Conservation (phyloP, 1,140 invertebrate species). For the Magallana angulata region DNA sequence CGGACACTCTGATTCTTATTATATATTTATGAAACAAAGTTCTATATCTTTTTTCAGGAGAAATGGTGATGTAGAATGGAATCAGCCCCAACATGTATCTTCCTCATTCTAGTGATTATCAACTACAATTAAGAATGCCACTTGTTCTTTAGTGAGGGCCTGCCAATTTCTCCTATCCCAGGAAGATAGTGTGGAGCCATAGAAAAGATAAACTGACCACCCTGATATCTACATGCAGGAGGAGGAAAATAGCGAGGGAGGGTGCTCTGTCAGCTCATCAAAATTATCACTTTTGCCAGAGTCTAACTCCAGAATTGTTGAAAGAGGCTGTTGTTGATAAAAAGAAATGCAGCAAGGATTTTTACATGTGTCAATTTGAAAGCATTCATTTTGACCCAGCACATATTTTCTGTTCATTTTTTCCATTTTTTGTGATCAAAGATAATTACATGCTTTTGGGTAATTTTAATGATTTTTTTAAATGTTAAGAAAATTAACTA, state of each 20-base stretch:
- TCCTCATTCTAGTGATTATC: conserved; percentile 21
- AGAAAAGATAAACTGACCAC: conserved; percentile 35
- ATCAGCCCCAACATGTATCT: background rate
- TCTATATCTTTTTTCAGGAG: background rate
- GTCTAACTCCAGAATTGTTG: conserved; percentile 10
- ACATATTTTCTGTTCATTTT: background rate
- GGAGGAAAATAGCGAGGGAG: background rate
- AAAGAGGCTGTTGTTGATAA: conserved; percentile 1
- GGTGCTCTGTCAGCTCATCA: background rate
- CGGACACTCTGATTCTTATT: too few relatives aligned
- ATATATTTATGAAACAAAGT: too few relatives aligned
- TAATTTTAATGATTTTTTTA: too few relatives aligned
- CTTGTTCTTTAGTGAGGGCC: conserved; percentile 25
- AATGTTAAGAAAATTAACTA: too few relatives aligned
- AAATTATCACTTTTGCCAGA: conserved; percentile 27
- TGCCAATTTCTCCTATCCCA: conserved; percentile 15
- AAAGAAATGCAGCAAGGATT: background rate
- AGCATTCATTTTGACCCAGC: background rate
- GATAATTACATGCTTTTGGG: too few relatives aligned
- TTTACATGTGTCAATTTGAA: background rate
- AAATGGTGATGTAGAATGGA: background rate
- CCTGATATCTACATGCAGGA: background rate
- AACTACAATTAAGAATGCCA: conserved; percentile 28
- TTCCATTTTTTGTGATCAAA: too few relatives aligned
- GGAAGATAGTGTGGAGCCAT: conserved; percentile 23